A percentile compares a stretch with the other conserved stretches of the same genome.
phyloP scores from a whole-genome alignment of 2,113 vertebrate species.

The Leptosomus discolor region DNA sequence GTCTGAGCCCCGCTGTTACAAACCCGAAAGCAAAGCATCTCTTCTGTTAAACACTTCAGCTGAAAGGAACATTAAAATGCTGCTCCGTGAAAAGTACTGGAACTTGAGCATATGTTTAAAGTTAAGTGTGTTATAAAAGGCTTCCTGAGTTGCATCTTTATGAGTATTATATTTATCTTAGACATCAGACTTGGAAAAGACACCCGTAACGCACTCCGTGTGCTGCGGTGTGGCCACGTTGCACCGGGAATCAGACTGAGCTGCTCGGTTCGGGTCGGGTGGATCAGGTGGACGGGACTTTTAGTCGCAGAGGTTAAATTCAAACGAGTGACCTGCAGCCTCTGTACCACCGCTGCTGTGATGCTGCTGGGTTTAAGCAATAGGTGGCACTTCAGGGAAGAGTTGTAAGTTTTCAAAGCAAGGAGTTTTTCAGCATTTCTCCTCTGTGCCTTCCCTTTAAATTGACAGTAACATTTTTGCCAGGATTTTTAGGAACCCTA shows the following conservation, averaged over 20 bases:
- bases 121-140: background rate
- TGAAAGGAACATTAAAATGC: background rate
- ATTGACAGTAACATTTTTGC: background rate
- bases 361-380: background rate
- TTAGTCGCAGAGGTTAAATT: background rate
- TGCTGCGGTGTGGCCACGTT: rapidly evolving
- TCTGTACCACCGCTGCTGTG: rapidly evolving
- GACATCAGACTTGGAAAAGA: background rate
- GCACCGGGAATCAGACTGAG: background rate
- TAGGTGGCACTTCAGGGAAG: background rate
- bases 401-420: background rate
- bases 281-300: rapidly evolving
- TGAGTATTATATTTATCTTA: background rate
- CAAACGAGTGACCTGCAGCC: background rate
- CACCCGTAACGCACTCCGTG: rapidly evolving
- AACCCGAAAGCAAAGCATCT: background rate
- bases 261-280: background rate
- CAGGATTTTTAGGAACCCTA: background rate
- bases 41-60: background rate
- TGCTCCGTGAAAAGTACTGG: background rate
- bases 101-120: background rate
- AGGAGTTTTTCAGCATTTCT: background rate
- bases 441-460: background rate
- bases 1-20: rapidly evolving
- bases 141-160: background rate